A percentile compares a stretch with the other conserved stretches of the same genome.
These are phyloP conservation scores for Xenops minutus DNA, from an alignment of 2,797 vertebrate genomes.

Conservation along the genomic window DNA sequence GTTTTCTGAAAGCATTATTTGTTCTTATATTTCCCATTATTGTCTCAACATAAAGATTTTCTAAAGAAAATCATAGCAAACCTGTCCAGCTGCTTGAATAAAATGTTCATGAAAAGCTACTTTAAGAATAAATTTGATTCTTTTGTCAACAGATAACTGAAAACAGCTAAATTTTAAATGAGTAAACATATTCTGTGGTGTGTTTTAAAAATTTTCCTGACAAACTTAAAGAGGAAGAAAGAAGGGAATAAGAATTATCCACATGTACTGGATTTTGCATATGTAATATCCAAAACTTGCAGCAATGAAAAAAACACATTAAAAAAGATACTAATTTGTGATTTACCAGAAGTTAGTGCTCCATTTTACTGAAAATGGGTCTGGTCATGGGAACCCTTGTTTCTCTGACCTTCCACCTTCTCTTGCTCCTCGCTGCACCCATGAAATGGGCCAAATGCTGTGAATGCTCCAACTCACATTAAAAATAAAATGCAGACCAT, in stretches of 20 bases:
- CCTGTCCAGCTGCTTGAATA: background rate
- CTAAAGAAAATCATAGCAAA: background rate
- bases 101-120: background rate
- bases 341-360: background rate
- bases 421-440: background rate
- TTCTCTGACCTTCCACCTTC: background rate
- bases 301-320: background rate
- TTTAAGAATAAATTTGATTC: background rate
- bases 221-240: background rate
- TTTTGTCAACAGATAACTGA: background rate
- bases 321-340: background rate
- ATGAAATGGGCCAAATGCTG: background rate
- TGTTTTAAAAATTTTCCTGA: background rate
- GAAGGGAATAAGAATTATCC: background rate
- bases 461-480: fast-evolving
- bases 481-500: background rate
- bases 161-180: background rate
- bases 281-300: background rate
- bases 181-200: background rate
- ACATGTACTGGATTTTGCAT: background rate
- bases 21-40: background rate
- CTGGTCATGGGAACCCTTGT: background rate
- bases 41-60: background rate
- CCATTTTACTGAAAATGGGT: background rate
- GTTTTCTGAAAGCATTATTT: background rate